Evolutionary conservation across 2,888 invertebrate genomes (phyloP).

Genomic region (Baronia brevicornis): DNA sequence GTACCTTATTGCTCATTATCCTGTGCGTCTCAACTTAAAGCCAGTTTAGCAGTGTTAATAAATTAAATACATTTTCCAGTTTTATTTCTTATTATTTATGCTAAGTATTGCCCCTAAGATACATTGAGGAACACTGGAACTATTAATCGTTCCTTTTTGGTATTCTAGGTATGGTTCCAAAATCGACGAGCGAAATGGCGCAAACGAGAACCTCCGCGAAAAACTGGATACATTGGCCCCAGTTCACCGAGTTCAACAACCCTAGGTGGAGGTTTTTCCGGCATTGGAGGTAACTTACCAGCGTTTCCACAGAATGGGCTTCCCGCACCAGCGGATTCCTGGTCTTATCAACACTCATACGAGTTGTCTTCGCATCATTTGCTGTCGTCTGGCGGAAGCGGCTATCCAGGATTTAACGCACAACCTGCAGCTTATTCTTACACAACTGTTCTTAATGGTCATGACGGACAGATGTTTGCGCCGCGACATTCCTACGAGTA

Average conservation of each 20-base stretch:
- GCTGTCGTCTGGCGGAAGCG: constrained; percentile 80
- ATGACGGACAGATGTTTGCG: constrained; percentile 84
- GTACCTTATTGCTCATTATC: no score
- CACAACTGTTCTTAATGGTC: constrained; percentile 81
- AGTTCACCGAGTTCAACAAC: constrained; percentile 81
- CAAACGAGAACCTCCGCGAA: constrained; percentile 93
- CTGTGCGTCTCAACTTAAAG: no score
- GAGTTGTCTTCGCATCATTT: constrained; percentile 85
- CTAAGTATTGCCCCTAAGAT: no score
- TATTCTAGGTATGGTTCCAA: constrained; percentile 85
- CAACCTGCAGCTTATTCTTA: constrained; percentile 78
- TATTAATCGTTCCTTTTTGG: no score
- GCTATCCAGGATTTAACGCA: constrained; percentile 79
- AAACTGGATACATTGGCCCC: constrained; percentile 86
- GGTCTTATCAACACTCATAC: constrained; percentile 87
- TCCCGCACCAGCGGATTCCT: constrained; percentile 83
- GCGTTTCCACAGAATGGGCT: constrained; percentile 77
- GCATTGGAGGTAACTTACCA: constrained; percentile 62
- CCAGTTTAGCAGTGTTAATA: no score
- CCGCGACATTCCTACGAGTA: constrained; percentile 77
- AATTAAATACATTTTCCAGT: no score
- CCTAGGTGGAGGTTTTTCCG: constrained; percentile 77
- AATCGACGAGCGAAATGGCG: constrained; percentile 96
- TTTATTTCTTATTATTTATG: no score
- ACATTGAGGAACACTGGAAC: no score